Conservation (phyloP, 2,113 vertebrate genomes). For the Noturus placidus region DNA sequence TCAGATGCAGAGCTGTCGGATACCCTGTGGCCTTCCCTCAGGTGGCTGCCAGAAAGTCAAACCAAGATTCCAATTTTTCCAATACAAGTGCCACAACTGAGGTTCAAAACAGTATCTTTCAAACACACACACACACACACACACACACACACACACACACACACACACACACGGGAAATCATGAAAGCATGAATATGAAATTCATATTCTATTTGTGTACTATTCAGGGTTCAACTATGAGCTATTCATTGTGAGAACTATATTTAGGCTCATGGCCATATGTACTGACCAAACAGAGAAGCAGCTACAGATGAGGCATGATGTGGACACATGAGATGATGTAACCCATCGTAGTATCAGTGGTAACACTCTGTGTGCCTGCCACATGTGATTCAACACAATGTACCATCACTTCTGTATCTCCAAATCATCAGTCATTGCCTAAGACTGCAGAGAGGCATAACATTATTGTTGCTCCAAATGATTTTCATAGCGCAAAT, state of each 20-base stretch:
- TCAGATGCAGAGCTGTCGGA: conserved; percentile 49
- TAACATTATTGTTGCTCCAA: not conserved
- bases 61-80: conserved; percentile 45
- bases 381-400: conserved; percentile 4
- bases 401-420: not conserved
- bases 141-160: conserved; percentile 14
- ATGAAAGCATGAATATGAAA: conserved; percentile 28
- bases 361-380: not conserved
- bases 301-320: not conserved
- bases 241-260: conserved; percentile 25
- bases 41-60: conserved; percentile 43
- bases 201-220: conserved; percentile 32
- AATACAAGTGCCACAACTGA: conserved; percentile 2
- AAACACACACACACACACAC: not conserved
- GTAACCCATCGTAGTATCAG: conserved; percentile 6
- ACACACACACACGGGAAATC: conserved; percentile 9
- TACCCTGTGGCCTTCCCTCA: conserved; percentile 38
- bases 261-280: conserved; percentile 10
- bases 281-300: not conserved
- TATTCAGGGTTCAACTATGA: not conserved
- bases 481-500: not conserved
- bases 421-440: not conserved
- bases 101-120: not conserved
- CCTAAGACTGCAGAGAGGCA: not conserved
- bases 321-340: not conserved